Base-by-base conservation (phyloP, 92 coral and sea anemone species). In the Phymanthus crucifer region DNA sequence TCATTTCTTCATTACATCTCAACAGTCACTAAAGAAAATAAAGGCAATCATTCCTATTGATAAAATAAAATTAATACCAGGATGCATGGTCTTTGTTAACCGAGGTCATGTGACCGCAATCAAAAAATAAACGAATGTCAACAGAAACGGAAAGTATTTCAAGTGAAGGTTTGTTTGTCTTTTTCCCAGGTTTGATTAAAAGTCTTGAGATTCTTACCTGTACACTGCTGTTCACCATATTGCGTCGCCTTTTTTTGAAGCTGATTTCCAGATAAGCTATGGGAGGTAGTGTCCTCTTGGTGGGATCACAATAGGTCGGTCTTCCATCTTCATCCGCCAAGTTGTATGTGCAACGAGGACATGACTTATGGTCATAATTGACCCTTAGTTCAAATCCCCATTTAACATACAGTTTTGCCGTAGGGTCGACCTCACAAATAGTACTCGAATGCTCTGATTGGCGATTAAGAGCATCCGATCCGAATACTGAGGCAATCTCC, bases 381-480 rank as follows among this genome's bases (percentile, higher is more conserved):
- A 40, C 34, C 67, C 66, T 19, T 3, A 73, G 78, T 0, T 73
- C 66, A 29, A 73, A 73, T n/a, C 78, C 78, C 78, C 78, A 74
- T 4, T 23, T 8, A 9, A 74, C 78, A 74, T 24, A 47, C 65
- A 74, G 26, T 61, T 61, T 61, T 21, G 68, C 26, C 27, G 68
- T 21, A 21, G 68, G 68, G 68, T 61, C 68, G 27, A 61, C 68
- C 68, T 61, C 68, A 27, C 68, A 61, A 61, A 61, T 27, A 11
- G 68, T 61, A 61, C 68, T 61, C 50, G 68, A 61, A 61, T 61
- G 27, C 26, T 27, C 68, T 21, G 32, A 61, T 61, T 61, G 68
- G 68, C 68, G 68, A 27, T 21, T 21, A 21, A 61, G 9, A 21
- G 32, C 32, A 61, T 27, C 68, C 68, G 68, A 21, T 61, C 68